Evolutionary conservation across 2,797 vertebrate genomes (phyloP), one percentile per base, ranked within the genome.

Genomic region (Lutra lutra): DNA sequence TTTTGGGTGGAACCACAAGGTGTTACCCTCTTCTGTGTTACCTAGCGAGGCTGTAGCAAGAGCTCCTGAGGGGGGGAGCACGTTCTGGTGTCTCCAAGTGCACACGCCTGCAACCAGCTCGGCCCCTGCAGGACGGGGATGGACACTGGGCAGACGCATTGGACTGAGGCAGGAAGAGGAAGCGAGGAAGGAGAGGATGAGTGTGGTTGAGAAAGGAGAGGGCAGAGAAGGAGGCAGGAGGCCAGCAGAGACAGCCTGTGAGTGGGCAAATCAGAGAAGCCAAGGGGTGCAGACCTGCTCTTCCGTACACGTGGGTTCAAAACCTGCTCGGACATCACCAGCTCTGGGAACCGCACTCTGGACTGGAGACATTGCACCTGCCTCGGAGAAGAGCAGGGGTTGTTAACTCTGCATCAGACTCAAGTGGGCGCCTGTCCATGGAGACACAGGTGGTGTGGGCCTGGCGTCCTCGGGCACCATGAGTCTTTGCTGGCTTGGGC

Each of bases 91-190:
- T 29, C n/a, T 38, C 48, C 18, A 6, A 9, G 48, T 11, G 3
- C 46, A 20, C 3, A 15, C 0, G 2, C 20, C 17, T 3, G 3
- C 1, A 18, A 11, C 1, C 4, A 0, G 20, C 43, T 58, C n/a
- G 35, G 46, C 20, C 38, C n/a, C 1, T 3, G 35, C 0, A 7
- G 32, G 14, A 18, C 12, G 0, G 46, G 38, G 27, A 0, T 51
- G 32, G 32, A n/a, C 11, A 4, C 1, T 9, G 66, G 20, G 14
- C 20, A 38, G 35, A 10, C 7, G 40, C 29, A 9, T 11, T 8
- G 38, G 46, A 25, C 1, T 40, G 14, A 35, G 29, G 18, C 23
- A 8, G 29, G 27, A 77, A 27, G 29, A 77, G 14, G 38, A 68
- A 48, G 46, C 1, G 17, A 75, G 23, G 17, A n/a, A 60, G 32